Conservation (phyloP, 2,797 vertebrate species). For the Enteromius anoplus region DNA sequence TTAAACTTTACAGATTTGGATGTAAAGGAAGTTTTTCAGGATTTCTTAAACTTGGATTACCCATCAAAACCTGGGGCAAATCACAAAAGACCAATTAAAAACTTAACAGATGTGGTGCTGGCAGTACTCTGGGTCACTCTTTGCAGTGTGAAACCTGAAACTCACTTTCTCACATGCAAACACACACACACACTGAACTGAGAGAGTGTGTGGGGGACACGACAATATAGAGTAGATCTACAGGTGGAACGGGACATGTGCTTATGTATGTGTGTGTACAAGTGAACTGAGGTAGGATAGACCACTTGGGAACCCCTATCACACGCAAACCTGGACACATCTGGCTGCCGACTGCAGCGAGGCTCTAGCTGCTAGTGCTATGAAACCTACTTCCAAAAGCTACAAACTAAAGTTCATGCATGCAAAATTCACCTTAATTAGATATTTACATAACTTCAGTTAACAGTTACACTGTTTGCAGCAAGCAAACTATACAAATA, state of each 20-base stretch:
- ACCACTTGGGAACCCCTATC: slow-evolving; percentile 70
- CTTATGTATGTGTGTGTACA: slow-evolving; percentile 38
- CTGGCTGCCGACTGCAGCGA: slow-evolving; percentile 71
- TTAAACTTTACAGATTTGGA: slow-evolving; percentile 9
- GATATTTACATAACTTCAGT: slow-evolving; percentile 21
- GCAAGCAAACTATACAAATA: slow-evolving; percentile 2
- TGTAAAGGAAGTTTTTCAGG: not conserved
- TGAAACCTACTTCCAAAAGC: slow-evolving; percentile 57
- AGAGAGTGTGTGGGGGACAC: not conserved
- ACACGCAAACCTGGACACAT: slow-evolving; percentile 77
- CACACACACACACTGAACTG: slow-evolving; percentile 3
- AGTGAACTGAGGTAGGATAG: slow-evolving; percentile 63
- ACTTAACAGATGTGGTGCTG: slow-evolving; percentile 22
- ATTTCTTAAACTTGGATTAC: slow-evolving; percentile 18
- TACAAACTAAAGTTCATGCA: slow-evolving; percentile 63
- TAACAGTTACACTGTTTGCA: slow-evolving; percentile 44
- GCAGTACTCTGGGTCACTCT: slow-evolving; percentile 30
- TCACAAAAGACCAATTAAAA: slow-evolving; percentile 30
- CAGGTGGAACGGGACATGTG: slow-evolving; percentile 33
- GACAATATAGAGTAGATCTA: slow-evolving; percentile 30
- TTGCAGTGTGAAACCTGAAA: slow-evolving; percentile 44
- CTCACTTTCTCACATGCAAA: slow-evolving; percentile 36
- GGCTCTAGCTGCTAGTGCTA: slow-evolving; percentile 53
- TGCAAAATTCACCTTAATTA: slow-evolving; percentile 56
- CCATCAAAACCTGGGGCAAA: slow-evolving; percentile 24